Percentiles rank a stretch among this genome's conserved stretches.
Conservation (phyloP, 64 coral and sea anemone species). For the Porites australiensis region DNA sequence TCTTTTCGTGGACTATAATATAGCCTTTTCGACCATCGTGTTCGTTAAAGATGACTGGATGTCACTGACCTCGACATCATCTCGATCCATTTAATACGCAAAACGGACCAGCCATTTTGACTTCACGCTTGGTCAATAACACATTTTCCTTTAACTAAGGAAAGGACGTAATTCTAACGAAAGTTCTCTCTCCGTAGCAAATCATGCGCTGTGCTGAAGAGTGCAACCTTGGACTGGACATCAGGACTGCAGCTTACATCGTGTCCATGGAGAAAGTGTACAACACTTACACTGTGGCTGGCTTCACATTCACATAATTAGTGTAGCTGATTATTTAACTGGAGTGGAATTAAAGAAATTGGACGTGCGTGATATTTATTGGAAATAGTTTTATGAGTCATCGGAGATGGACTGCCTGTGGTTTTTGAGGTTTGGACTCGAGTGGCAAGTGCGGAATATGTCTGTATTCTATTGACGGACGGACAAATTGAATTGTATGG, state of each 20-base stretch:
- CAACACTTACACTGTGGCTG: conserved; percentile 88
- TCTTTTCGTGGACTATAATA: too few species aligned
- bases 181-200: conserved; percentile 66
- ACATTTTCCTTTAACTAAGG: too few species aligned
- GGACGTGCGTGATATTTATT: conserved; percentile 8
- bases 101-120: too few species aligned
- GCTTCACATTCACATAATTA: conserved; percentile 87
- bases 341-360: background rate
- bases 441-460: background rate
- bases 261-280: conserved; percentile 98
- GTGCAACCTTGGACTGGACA: conserved; percentile 93
- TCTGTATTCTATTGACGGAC: background rate
- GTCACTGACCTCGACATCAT: too few species aligned
- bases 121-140: too few species aligned
- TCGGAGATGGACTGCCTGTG: background rate
- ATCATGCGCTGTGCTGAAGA: conserved; percentile 96
- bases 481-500: background rate
- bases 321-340: background rate
- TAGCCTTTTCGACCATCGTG: too few species aligned
- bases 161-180: too few species aligned
- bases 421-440: too few species aligned
- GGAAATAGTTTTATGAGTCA: background rate
- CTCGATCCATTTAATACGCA: too few species aligned
- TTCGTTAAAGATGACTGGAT: too few species aligned
- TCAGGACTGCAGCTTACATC: conserved; percentile 94